Conservation (phyloP, 2,888 invertebrate species). For the Aphidoletes aphidimyza region DNA sequence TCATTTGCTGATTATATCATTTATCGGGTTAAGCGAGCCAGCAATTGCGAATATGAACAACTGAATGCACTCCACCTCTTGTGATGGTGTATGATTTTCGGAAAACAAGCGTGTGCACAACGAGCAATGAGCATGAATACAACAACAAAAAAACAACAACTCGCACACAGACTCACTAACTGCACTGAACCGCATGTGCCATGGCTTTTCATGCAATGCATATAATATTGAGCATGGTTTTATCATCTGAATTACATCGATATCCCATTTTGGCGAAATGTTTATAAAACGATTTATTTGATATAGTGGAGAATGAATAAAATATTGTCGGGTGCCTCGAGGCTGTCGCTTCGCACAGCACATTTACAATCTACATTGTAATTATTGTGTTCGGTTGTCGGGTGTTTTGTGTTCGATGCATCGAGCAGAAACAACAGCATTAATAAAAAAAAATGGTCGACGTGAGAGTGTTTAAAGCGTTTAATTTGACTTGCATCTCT, state of each 20-base stretch:
- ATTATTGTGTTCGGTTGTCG: conserved; percentile 51
- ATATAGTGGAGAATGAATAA: conserved; percentile 45
- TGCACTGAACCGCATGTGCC: not conserved
- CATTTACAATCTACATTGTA: conserved; percentile 39
- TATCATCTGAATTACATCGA: conserved; percentile 51
- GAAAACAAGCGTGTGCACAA: not conserved
- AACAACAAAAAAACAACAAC: not conserved
- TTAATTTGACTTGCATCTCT: conserved; percentile 42
- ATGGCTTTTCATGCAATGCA: conserved; percentile 3
- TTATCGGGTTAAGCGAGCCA: conserved; percentile 23
- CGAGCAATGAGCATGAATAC: no score
- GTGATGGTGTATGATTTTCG: conserved; percentile 9
- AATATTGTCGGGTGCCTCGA: not conserved
- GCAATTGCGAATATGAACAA: not conserved
- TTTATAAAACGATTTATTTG: conserved; percentile 51
- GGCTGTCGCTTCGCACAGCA: no score
- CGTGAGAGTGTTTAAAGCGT: conserved; percentile 31
- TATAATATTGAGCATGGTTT: no score
- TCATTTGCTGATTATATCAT: conserved; percentile 38
- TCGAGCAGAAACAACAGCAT: not conserved
- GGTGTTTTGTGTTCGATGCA: not conserved
- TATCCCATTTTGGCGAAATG: conserved; percentile 49
- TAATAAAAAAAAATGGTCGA: not conserved
- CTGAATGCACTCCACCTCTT: not conserved
- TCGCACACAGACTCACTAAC: not conserved